Conservation (phyloP, 2,113 vertebrate species). For the Drymodes brunneopygia region DNA sequence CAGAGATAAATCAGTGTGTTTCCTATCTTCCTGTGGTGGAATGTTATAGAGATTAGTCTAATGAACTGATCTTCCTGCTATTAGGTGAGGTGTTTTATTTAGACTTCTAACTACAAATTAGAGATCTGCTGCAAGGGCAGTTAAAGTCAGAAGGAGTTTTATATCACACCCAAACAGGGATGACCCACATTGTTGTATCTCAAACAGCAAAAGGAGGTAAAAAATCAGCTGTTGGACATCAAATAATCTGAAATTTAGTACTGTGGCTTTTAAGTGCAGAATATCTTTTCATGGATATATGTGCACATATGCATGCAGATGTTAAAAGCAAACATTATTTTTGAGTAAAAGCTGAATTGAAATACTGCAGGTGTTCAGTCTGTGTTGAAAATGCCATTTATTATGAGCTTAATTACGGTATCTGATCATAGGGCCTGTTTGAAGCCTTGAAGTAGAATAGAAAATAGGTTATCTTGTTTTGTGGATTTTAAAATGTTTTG, state of each 20-base stretch:
- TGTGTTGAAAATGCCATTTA: neutral
- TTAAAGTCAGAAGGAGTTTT: neutral
- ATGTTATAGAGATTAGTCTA: neutral
- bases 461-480: neutral
- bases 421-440: neutral
- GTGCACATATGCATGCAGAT: neutral
- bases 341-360: neutral
- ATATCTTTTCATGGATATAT: neutral
- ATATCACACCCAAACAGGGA: neutral
- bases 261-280: neutral
- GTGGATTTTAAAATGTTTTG: neutral
- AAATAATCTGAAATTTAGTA: neutral
- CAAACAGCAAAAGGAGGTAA: neutral
- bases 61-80: neutral
- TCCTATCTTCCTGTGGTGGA: neutral
- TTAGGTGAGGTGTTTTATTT: constrained; percentile 5
- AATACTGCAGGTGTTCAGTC: neutral
- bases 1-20: neutral
- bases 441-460: neutral
- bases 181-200: neutral
- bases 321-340: neutral
- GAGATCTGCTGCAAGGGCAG: neutral
- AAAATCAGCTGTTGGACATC: neutral
- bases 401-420: neutral
- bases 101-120: constrained; percentile 10